phyloP scores from a whole-genome alignment of 2,888 invertebrate species.

The Flabesymbios commensalis region DNA sequence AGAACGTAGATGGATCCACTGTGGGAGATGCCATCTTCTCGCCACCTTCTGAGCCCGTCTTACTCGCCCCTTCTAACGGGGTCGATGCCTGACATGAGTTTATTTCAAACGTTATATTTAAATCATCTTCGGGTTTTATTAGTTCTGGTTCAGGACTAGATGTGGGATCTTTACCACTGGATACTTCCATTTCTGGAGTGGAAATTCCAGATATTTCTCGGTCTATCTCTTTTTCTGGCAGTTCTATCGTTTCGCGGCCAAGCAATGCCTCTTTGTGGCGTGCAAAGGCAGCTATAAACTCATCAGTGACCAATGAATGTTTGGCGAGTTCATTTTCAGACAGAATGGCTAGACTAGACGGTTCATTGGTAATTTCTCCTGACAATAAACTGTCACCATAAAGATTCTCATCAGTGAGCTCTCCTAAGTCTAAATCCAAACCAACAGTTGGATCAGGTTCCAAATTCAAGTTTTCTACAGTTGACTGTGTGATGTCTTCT shows the following conservation, averaged over 20 bases:
- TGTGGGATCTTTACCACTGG: conserved; percentile 9
- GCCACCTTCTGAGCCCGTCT: not conserved
- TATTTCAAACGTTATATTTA: not conserved
- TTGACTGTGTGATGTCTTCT: not conserved
- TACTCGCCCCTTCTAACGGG: not conserved
- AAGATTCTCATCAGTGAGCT: no score
- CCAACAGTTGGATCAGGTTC: no score
- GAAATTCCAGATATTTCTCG: conserved; percentile 31
- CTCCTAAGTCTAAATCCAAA: no score
- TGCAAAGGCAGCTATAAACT: no score
- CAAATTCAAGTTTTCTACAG: not conserved
- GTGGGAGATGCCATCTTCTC: conserved; percentile 20
- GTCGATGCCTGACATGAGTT: not conserved
- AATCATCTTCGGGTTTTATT: not conserved
- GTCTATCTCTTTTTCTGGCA: conserved; percentile 15
- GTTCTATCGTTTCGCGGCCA: no score
- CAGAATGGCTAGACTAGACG: no score
- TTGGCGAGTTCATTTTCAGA: no score
- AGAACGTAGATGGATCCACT: not conserved
- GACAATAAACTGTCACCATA: no score
- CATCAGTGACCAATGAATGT: no score
- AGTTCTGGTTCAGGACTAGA: conserved; percentile 22
- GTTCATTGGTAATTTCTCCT: no score
- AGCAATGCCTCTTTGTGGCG: no score
- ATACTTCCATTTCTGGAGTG: conserved; percentile 32